Conservation (phyloP, 2,888 invertebrate species). For the Plebejus argus region DNA sequence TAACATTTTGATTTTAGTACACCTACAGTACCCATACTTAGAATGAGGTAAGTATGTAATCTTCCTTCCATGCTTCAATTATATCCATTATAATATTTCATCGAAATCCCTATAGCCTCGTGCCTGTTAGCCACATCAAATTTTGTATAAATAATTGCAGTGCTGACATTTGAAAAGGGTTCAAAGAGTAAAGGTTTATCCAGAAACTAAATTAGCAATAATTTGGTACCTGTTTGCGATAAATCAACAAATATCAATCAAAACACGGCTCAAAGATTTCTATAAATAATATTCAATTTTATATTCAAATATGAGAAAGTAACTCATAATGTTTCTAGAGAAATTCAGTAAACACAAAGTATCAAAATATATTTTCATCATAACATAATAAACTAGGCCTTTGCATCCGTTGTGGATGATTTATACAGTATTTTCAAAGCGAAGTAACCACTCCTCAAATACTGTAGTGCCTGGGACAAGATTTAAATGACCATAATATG, state of each 20-base stretch:
- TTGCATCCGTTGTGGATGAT: too few relatives aligned
- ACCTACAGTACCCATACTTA: background rate
- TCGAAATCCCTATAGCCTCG: background rate
- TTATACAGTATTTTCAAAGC: too few relatives aligned
- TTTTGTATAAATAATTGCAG: conserved; percentile 15
- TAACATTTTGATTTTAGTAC: too few relatives aligned
- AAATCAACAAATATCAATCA: conserved; percentile 21
- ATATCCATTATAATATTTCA: background rate
- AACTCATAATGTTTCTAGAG: background rate
- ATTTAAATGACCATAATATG: too few relatives aligned
- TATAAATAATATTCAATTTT: background rate
- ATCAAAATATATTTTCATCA: background rate
- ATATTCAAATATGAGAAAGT: background rate
- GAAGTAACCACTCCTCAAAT: too few relatives aligned
- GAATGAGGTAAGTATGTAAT: too few relatives aligned
- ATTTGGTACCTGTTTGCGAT: conserved; percentile 5
- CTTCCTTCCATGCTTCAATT: too few relatives aligned
- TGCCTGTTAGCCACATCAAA: background rate
- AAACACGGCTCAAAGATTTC: conserved; percentile 15
- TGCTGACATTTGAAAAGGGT: conserved; percentile 18
- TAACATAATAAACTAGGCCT: too few relatives aligned
- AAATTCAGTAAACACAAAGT: background rate
- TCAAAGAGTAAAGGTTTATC: conserved; percentile 15
- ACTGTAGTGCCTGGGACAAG: too few relatives aligned
- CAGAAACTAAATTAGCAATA: background rate